Evolutionary conservation across 1,140 invertebrate genomes (phyloP).

Genomic region (Macrotrachela quadricornifera): DNA sequence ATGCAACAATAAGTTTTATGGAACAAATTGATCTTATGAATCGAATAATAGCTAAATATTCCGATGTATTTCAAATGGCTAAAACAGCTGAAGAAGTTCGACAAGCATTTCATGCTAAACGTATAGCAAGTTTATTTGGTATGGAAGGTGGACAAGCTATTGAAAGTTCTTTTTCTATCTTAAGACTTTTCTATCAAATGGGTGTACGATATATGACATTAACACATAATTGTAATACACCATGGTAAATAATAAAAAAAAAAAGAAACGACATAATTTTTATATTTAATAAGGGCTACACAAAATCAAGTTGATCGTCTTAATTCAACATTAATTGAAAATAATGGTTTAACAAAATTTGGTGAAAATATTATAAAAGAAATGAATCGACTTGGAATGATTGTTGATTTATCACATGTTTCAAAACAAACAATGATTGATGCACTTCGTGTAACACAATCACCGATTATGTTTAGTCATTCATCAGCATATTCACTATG

Average conservation of each 20-base stretch:
- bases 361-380: conserved; percentile 33
- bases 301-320: conserved; percentile 7
- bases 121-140: conserved; percentile 58
- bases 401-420: conserved; percentile 67
- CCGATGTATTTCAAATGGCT: conserved; percentile 51
- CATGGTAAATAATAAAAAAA: too few relatives aligned
- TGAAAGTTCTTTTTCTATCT: conserved; percentile 47
- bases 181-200: conserved; percentile 49
- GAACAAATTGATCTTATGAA: conserved; percentile 68
- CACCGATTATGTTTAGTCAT: conserved; percentile 73
- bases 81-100: conserved; percentile 47
- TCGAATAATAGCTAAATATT: conserved; percentile 54
- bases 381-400: conserved; percentile 51
- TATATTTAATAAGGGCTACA: conserved; percentile 10
- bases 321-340: background rate
- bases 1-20: conserved; percentile 58
- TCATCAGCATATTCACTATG: conserved; percentile 59
- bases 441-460: conserved; percentile 48
- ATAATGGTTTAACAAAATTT: conserved; percentile 13
- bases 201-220: conserved; percentile 56
- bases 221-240: conserved; percentile 57
- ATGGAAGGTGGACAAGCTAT: conserved; percentile 62
- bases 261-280: too few relatives aligned
- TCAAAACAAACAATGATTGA: conserved; percentile 60
- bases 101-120: conserved; percentile 47